A percentile compares a stretch with the other conserved stretches of the same genome.
Conservation (phyloP, 2,113 vertebrate genomes). For the Osmerus eperlanus region DNA sequence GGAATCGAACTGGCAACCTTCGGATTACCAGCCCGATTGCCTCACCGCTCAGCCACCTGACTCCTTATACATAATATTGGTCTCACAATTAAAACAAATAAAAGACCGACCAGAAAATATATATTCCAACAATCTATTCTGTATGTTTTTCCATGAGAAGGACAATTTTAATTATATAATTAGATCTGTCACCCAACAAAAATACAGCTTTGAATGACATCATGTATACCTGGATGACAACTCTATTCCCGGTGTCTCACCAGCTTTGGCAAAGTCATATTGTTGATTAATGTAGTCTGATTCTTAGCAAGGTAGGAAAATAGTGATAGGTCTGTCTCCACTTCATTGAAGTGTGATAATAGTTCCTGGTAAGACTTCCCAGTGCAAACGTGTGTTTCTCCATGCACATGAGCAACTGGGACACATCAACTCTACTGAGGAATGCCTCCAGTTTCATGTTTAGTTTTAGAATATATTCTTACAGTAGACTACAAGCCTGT, state of each 20-base stretch:
- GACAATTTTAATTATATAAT: slow-evolving; percentile 55
- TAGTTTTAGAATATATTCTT: no score
- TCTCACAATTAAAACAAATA: slow-evolving; percentile 26
- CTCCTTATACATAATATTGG: no score
- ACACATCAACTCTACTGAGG: background rate
- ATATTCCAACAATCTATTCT: slow-evolving; percentile 45
- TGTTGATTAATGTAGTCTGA: slow-evolving; percentile 61
- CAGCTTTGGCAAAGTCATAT: slow-evolving; percentile 32
- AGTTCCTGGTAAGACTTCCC: slow-evolving; percentile 27
- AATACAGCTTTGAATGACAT: slow-evolving; percentile 57
- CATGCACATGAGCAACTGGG: background rate
- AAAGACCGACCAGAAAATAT: background rate
- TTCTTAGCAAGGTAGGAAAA: slow-evolving; percentile 24
- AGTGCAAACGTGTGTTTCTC: slow-evolving; percentile 16
- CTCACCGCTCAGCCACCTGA: no score
- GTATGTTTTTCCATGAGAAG: slow-evolving; percentile 32
- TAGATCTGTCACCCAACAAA: slow-evolving; percentile 58
- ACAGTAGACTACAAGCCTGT: no score
- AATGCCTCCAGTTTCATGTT: background rate
- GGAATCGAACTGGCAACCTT: no score
- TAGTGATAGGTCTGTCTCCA: slow-evolving; percentile 19
- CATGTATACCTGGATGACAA: slow-evolving; percentile 67
- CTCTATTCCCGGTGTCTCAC: slow-evolving; percentile 53
- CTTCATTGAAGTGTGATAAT: slow-evolving; percentile 17
- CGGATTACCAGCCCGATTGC: no score